phyloP scores from a whole-genome alignment of 92 coral and sea anemone species.

The Actinernus sp. region DNA sequence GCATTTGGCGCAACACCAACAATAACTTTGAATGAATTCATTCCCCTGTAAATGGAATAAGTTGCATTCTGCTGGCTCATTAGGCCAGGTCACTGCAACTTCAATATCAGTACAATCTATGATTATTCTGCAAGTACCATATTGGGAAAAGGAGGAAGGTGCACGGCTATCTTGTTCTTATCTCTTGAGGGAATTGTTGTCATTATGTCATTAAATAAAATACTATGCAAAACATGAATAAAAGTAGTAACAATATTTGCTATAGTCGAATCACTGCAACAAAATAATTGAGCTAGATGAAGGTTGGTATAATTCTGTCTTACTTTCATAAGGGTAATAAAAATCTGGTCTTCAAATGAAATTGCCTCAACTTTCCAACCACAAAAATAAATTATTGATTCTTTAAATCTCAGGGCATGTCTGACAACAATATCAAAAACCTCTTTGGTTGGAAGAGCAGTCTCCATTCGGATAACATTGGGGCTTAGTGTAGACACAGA shows the following conservation, averaged over 20 bases:
- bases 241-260: too few species aligned
- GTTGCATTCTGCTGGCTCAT: constrained; percentile 52
- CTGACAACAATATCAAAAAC: constrained; percentile 37
- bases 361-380: constrained; percentile 54
- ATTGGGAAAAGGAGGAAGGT: constrained; percentile 61
- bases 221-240: too few species aligned
- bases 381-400: constrained; percentile 33
- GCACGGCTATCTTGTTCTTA: constrained; percentile 48
- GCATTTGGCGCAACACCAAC: too few species aligned
- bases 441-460: constrained; percentile 55
- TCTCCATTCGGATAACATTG: constrained; percentile 43
- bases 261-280: constrained; percentile 60
- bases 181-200: constrained; percentile 45
- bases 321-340: constrained; percentile 45
- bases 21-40: constrained; percentile 60
- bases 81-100: constrained; percentile 41
- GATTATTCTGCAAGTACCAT: constrained; percentile 48
- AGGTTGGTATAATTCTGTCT: too few species aligned
- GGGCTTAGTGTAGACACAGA: neutral
- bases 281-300: constrained; percentile 56
- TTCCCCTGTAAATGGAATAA: constrained; percentile 50
- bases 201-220: constrained; percentile 55
- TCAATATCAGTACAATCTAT: too few species aligned
- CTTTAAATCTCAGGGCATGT: constrained; percentile 14
- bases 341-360: constrained; percentile 57